Conservation (phyloP, 2,797 vertebrate species). For the Anguilla pacifica region DNA sequence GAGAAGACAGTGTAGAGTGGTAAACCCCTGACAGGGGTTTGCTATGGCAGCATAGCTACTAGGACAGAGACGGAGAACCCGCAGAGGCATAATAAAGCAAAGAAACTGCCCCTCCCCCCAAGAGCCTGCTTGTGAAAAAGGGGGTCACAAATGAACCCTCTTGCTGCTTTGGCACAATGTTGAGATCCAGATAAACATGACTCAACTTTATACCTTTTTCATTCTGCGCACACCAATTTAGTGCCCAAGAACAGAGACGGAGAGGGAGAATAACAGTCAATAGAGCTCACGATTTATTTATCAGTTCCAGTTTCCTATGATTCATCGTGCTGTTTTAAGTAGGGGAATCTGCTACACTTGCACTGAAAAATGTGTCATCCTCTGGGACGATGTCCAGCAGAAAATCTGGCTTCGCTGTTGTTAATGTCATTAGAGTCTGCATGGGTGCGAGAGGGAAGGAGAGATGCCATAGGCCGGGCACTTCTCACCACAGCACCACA, state of each 20-base stretch:
- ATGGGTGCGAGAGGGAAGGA: background rate
- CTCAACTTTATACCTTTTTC: background rate
- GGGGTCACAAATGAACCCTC: background rate
- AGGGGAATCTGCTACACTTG: too few species aligned
- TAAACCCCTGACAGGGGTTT: background rate
- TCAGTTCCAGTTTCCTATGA: too few species aligned
- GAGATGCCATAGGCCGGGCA: background rate
- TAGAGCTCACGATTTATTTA: too few species aligned
- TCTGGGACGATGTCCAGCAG: too few species aligned
- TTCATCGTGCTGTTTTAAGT: too few species aligned
- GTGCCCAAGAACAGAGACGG: background rate
- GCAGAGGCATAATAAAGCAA: background rate
- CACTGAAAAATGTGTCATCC: too few species aligned
- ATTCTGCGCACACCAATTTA: background rate
- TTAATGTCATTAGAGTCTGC: background rate
- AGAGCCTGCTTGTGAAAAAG: background rate
- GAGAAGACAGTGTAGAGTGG: background rate
- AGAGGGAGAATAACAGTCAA: background rate
- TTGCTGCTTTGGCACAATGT: background rate
- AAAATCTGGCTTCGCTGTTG: background rate
- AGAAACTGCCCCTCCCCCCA: too few species aligned
- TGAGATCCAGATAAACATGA: background rate
- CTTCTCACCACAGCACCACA: background rate
- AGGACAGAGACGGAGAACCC: background rate
- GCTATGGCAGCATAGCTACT: background rate